Conservation (phyloP, 2,113 vertebrate genomes). For the Cisticola juncidis region DNA sequence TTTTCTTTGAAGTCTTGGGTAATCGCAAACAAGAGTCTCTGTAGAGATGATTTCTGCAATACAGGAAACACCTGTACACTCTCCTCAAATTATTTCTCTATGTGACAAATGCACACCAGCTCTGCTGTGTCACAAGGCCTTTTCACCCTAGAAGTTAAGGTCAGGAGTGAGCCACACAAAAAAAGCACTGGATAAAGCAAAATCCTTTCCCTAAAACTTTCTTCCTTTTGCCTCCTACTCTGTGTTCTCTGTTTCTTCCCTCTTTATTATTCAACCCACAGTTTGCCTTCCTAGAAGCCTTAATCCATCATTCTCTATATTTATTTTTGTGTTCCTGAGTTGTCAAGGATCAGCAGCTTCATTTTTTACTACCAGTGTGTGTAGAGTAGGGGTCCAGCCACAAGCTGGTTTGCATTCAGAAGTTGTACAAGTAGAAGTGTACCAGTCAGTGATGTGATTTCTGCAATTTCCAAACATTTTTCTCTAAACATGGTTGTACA, state of each 20-base stretch:
- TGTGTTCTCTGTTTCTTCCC: background rate
- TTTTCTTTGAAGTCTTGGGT: constrained; percentile 55
- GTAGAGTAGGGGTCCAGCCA: background rate
- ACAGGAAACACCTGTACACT: constrained; percentile 59
- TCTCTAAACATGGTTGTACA: background rate
- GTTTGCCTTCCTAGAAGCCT: background rate
- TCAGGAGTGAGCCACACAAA: background rate
- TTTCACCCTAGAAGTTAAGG: background rate
- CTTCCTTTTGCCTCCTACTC: background rate
- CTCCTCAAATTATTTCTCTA: constrained; percentile 15
- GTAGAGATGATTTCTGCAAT: constrained; percentile 39
- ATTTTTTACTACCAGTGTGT: background rate
- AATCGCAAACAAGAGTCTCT: constrained; percentile 9
- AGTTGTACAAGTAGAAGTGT: background rate
- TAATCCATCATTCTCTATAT: background rate
- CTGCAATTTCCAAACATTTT: background rate
- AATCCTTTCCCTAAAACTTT: background rate
- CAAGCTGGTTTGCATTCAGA: background rate
- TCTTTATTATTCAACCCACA: background rate
- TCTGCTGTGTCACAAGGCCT: background rate
- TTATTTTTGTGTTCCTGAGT: background rate
- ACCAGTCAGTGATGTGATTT: background rate
- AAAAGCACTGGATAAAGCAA: background rate
- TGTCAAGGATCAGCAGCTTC: background rate
- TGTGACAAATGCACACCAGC: background rate